Conservation (phyloP, 2,888 invertebrate genomes). For the Xestoiulus laeticollis region DNA sequence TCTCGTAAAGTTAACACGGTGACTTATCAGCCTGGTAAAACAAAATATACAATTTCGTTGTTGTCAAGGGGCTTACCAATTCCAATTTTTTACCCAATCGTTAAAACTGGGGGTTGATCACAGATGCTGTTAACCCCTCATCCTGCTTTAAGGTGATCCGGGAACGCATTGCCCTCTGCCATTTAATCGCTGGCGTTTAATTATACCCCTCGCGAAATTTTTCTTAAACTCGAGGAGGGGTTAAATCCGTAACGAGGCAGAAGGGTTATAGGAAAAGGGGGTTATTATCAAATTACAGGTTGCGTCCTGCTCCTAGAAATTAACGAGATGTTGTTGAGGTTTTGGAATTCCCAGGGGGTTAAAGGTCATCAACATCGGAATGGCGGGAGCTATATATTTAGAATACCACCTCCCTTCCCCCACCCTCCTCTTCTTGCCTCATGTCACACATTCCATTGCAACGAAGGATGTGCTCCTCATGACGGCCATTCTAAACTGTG, state of each 20-base stretch:
- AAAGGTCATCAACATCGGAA: neutral
- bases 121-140: neutral
- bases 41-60: neutral
- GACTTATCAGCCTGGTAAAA: neutral
- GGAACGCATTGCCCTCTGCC: neutral
- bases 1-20: too few relatives aligned
- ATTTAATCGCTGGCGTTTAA: neutral
- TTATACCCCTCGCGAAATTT: neutral
- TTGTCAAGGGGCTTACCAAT: too few relatives aligned
- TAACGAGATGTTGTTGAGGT: neutral
- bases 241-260: neutral
- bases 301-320: neutral
- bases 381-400: neutral
- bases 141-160: neutral
- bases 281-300: neutral
- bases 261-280: conserved; percentile 8
- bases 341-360: neutral
- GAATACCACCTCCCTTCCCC: too few relatives aligned
- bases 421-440: neutral
- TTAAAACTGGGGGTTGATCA: neutral
- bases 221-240: neutral
- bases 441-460: too few relatives aligned
- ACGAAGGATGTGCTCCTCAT: neutral
- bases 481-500: neutral
- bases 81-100: neutral